Base-by-base conservation (phyloP, 2,888 invertebrate genomes). In the Elegia similella region DNA sequence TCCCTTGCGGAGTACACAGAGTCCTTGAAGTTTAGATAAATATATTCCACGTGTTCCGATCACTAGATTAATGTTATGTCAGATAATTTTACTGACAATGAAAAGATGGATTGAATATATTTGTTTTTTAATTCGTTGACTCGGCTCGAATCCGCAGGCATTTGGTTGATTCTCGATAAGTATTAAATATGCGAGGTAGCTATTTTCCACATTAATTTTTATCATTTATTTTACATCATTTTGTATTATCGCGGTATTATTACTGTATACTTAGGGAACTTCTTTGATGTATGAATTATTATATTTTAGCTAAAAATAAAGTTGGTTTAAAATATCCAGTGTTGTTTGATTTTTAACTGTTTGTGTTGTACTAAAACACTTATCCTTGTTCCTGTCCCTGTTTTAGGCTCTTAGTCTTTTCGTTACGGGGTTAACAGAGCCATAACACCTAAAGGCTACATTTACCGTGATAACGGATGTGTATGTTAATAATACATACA, bases 231-330 rank as follows among this genome's bases (percentile, higher is more conserved):
- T 73, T 62, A 63, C 62, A 65, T 62, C 58, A 63, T 73, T 82
- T 82, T 76, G 68, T 82, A 82, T 84, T 84, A 75, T 78, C 72
- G 76, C 77, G 82, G 86, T 89, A 87, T 85, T 84, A 84, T 82
- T 81, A 86, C 78, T 79, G 78, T 88, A 84, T 82, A 83, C 77
- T 84, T 89, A 88, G 82, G 82, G 68, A 82, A 82, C 89, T 89
- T 87, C 88, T 88, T 90, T 88, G 88, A 90, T 90, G 90, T 91
- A 90, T 90, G 89, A 81, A 91, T 90, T 88, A 90, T 89, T 90
- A 91, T 90, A 90, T 91, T 90, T 90, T 91, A 91, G 91, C 90
- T 91, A 91, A 89, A 89, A 90, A 90, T 90, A 91, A 90, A 91
- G 90, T 91, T 90, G 90, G 88, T 91, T 90, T 91, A 88, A 90